Evolutionary conservation across 2,797 vertebrate genomes (phyloP), one percentile per base, ranked within the genome.

Genomic region (Liasis olivaceus): DNA sequence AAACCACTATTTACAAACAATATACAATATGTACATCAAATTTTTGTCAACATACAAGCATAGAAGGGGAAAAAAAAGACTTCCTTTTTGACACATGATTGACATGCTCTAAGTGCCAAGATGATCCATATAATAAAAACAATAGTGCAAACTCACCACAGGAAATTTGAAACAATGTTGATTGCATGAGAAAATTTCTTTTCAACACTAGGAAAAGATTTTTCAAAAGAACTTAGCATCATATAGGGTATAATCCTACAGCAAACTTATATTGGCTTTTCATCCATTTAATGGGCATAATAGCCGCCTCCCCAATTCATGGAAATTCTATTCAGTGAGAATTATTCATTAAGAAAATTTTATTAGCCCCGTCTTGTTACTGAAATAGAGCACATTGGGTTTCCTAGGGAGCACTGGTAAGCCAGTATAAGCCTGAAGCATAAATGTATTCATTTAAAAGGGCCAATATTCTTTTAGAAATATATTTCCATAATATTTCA

Each of bases 1-100:
- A 98, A 98, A 98, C 97, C 95, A 95, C 92, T 98, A 98, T 98
- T 97, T 98, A 98, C 97, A 98, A 95, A 95, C 96, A 97, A 97
- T 98, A 91, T 98, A 98, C 98, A 98, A 56, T 98, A 98, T 98
- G 93, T 98, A 98, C 98, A 98, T 0, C 22, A 97, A 92, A 91
- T 95, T 97, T 97, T 96, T 96, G 94, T 95, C 0, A 62, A 98
- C 96, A 95, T 93, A 97, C 89, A 95, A 96, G 96, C 95, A 96
- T 89, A 97, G 95, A 96, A 95, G 95, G 92, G 94, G 95, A 96
- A 96, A 95, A 96, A 94, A 95, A 96, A 81, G 7, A 95, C 92
- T 93, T 88, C 15, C 2, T 95, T 95, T 97, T 95, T 81, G 93
- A 96, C 93, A 95, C 88, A 92, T 97, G 96, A 96, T 93, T 96